Evolutionary conservation across 2,797 vertebrate species (phyloP).

Genomic region (Poeciliopsis paucimaculata): DNA sequence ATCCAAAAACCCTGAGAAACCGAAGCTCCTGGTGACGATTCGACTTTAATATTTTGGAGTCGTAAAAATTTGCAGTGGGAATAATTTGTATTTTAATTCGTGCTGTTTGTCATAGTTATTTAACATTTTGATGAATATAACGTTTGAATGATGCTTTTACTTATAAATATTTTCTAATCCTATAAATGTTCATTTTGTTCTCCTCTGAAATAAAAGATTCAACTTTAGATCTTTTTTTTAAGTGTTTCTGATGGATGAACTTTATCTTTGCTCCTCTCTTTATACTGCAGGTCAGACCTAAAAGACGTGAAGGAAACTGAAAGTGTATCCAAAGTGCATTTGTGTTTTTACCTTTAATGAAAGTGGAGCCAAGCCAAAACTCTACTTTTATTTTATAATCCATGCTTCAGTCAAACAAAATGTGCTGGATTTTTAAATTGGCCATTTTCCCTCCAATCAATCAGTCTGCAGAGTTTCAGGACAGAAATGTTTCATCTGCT

Average conservation of each 20-base stretch:
- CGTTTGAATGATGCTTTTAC: background rate
- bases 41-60: background rate
- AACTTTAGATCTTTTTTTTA: background rate
- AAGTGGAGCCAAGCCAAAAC: background rate
- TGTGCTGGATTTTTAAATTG: background rate
- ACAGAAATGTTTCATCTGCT: background rate
- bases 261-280: background rate
- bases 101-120: background rate
- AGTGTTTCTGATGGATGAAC: background rate
- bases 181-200: background rate
- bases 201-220: background rate
- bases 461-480: background rate
- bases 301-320: background rate
- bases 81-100: background rate
- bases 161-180: background rate
- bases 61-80: background rate
- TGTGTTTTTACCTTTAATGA: background rate
- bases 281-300: background rate
- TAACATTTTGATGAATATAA: background rate
- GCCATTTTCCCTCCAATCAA: background rate
- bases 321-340: background rate
- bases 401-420: background rate
- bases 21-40: background rate
- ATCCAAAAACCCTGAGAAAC: background rate
- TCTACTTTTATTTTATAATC: slow-evolving; percentile 1